A percentile compares a stretch with the other conserved stretches of the same genome.
Evolutionary conservation across 2,888 invertebrate genomes (phyloP).

Genomic region (Thysanoteuthis rhombus): DNA sequence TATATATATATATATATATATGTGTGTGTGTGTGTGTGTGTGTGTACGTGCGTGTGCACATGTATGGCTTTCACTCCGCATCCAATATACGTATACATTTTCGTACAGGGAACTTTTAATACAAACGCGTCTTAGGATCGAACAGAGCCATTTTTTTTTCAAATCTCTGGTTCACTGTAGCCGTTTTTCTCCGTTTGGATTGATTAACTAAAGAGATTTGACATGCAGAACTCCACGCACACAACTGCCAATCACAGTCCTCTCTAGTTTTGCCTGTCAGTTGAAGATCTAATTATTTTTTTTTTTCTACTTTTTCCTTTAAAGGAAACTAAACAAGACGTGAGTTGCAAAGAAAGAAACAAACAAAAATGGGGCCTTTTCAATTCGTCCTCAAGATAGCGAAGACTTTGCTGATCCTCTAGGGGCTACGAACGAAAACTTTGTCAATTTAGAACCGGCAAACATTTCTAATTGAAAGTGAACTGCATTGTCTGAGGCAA

Average conservation of each 20-base stretch:
- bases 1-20: neutral
- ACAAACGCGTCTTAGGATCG: neutral
- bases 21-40: neutral
- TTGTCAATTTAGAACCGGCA: neutral
- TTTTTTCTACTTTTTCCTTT: neutral
- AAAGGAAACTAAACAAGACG: neutral
- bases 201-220: neutral
- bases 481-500: neutral
- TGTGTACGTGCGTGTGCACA: neutral
- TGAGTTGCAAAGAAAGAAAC: neutral
- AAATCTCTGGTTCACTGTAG: no score
- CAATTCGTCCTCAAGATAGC: neutral
- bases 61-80: neutral
- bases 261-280: neutral
- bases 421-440: neutral
- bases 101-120: neutral
- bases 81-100: neutral
- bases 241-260: neutral
- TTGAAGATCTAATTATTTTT: neutral
- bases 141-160: neutral
- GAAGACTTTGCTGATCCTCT: neutral
- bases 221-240: neutral
- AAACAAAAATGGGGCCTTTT: neutral
- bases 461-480: neutral
- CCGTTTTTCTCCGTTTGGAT: no score